Conservation (phyloP, 1,140 invertebrate species). For the Tetramorium parvispinum region DNA sequence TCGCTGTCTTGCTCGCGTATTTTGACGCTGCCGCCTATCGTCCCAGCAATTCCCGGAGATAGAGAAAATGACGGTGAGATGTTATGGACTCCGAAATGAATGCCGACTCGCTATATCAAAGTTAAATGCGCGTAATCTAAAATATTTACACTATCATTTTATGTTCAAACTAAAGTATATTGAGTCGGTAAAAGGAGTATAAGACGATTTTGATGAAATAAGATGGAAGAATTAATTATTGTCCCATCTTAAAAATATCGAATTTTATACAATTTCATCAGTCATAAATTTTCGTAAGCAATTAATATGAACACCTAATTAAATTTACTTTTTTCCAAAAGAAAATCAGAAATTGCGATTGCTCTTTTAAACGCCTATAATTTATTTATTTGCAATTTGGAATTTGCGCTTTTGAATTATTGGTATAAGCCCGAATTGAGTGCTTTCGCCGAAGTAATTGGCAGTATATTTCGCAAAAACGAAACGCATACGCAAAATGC, state of each 20-base stretch:
- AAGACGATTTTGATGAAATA: not conserved
- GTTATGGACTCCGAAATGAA: not conserved
- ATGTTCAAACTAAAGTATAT: not conserved
- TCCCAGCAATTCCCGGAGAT: conserved; percentile 8
- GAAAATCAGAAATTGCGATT: not conserved
- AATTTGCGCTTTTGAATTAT: conserved; percentile 33
- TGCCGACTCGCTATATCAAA: not conserved
- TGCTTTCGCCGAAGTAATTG: conserved; percentile 27
- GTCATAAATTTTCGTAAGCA: not conserved
- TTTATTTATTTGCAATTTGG: not conserved
- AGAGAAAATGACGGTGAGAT: conserved; percentile 7
- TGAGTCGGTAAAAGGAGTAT: not conserved
- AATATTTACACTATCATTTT: not conserved
- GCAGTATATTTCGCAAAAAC: conserved; percentile 22
- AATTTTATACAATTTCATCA: not conserved
- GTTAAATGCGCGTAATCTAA: not conserved
- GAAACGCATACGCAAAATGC: conserved; percentile 11
- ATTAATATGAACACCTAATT: not conserved
- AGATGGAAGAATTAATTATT: not conserved
- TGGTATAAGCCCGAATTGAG: not conserved
- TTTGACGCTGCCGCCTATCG: conserved; percentile 39
- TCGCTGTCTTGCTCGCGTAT: conserved; percentile 41
- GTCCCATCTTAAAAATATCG: not conserved
- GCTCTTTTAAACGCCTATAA: too few species aligned
- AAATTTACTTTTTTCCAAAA: not conserved